These are phyloP conservation scores for Alsophila aescularia DNA, from an alignment of 2,888 invertebrate genomes.

Conservation along the genomic window DNA sequence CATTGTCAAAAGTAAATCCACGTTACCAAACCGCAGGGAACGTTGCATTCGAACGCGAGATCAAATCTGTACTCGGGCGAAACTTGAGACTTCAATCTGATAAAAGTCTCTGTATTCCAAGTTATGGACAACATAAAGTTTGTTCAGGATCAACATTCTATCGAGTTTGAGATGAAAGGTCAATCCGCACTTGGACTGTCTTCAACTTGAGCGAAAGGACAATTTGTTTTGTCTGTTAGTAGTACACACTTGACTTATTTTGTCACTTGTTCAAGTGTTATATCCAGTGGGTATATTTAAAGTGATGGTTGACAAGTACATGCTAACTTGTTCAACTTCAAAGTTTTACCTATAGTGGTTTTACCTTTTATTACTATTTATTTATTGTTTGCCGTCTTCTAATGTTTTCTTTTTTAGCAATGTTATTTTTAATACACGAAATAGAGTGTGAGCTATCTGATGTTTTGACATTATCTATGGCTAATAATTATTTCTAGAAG, in stretches of 20 bases:
- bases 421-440: too few relatives aligned
- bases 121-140: slow-evolving; percentile 32
- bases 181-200: slow-evolving; percentile 16
- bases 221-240: slow-evolving; percentile 7
- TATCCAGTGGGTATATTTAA: too few relatives aligned
- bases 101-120: slow-evolving; percentile 29
- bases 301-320: too few relatives aligned
- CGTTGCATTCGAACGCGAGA: slow-evolving; percentile 24
- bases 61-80: slow-evolving; percentile 32
- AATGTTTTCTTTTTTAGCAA: too few relatives aligned
- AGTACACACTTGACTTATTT: background rate
- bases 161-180: slow-evolving; percentile 11
- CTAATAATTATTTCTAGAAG: too few relatives aligned
- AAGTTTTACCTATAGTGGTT: too few relatives aligned
- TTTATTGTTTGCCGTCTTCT: too few relatives aligned
- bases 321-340: too few relatives aligned
- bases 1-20: slow-evolving; percentile 35
- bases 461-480: too few relatives aligned
- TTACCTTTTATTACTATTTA: too few relatives aligned
- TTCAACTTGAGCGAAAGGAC: slow-evolving; percentile 3
- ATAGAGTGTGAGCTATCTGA: too few relatives aligned
- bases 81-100: slow-evolving; percentile 45
- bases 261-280: slow-evolving; percentile 9
- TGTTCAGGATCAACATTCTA: slow-evolving; percentile 21
- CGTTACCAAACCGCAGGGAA: slow-evolving; percentile 20